phyloP scores from a whole-genome alignment of 2,888 invertebrate genomes.

The Poecilobothrus nobilitatus region DNA sequence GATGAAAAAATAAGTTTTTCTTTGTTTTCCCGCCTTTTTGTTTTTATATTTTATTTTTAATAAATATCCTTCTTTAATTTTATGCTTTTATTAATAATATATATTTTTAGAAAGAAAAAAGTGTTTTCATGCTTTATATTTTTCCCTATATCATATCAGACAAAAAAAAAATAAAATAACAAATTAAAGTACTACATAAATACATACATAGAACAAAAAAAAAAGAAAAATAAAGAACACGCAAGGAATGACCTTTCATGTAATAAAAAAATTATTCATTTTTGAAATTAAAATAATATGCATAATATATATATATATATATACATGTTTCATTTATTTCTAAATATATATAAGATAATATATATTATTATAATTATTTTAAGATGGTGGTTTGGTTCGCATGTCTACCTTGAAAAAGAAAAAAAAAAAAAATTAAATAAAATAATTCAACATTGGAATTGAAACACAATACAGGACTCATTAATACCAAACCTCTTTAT shows the following conservation, averaged over 20 bases:
- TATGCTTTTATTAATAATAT: no score
- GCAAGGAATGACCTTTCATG: constrained; percentile 4
- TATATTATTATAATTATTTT: not conserved
- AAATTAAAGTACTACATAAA: no score
- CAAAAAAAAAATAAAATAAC: not conserved
- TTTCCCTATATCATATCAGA: not conserved
- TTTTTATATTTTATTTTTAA: no score
- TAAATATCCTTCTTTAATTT: no score
- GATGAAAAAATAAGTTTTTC: no score
- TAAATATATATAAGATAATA: not conserved
- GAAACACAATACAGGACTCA: not conserved
- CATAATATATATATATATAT: not conserved
- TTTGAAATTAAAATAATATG: not conserved
- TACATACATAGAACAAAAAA: no score
- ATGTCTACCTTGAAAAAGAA: not conserved
- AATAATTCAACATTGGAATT: not conserved
- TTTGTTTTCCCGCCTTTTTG: no score
- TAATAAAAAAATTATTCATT: constrained; percentile 4
- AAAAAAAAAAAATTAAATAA: no score
- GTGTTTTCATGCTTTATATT: no score
- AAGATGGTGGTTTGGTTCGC: constrained; percentile 6
- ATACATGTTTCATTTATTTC: not conserved
- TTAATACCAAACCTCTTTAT: no score
- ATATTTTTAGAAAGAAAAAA: not conserved
- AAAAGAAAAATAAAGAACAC: not conserved